A percentile compares a stretch with the other conserved stretches of the same genome.
phyloP scores from a whole-genome alignment of 1,140 invertebrate species.

The Stratiolaelaps scimitus region DNA sequence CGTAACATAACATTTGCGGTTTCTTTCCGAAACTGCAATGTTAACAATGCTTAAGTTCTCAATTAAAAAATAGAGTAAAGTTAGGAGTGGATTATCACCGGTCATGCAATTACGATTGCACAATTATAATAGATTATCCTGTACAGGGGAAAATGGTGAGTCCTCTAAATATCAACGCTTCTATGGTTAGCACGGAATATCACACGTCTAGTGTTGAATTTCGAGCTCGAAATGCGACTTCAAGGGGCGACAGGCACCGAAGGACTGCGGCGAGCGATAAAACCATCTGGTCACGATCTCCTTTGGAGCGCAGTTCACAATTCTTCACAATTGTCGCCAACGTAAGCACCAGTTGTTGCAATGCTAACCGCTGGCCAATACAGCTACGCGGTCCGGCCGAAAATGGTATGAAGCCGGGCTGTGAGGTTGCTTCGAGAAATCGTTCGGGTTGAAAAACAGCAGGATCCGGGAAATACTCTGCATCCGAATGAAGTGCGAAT shows the following conservation, averaged over 20 bases:
- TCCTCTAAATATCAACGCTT: too few species aligned
- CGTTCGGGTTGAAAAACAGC: slow-evolving; percentile 44
- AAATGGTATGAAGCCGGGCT: slow-evolving; percentile 41
- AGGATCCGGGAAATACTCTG: slow-evolving; percentile 42
- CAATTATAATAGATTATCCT: too few species aligned
- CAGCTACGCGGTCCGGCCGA: slow-evolving; percentile 41
- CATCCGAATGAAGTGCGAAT: slow-evolving; percentile 43
- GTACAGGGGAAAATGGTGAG: too few species aligned
- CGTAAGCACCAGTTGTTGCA: slow-evolving; percentile 68
- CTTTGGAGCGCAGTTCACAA: slow-evolving; percentile 47
- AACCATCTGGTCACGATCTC: slow-evolving; percentile 39
- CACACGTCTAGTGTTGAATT: too few species aligned
- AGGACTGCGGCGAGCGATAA: slow-evolving; percentile 42
- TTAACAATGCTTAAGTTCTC: too few species aligned
- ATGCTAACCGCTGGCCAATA: slow-evolving; percentile 60
- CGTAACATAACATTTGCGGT: too few species aligned
- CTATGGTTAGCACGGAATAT: too few species aligned
- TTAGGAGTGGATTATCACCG: too few species aligned
- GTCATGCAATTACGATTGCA: too few species aligned
- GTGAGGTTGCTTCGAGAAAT: slow-evolving; percentile 36
- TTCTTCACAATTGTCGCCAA: slow-evolving; percentile 70
- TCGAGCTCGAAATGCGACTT: too few species aligned
- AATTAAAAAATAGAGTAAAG: too few species aligned
- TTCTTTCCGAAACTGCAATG: too few species aligned
- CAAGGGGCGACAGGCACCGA: slow-evolving; percentile 29